Evolutionary conservation across 2,888 invertebrate genomes (phyloP), one percentile per base, ranked within the genome.

Genomic region (Zaprionus obscuricornis): DNA sequence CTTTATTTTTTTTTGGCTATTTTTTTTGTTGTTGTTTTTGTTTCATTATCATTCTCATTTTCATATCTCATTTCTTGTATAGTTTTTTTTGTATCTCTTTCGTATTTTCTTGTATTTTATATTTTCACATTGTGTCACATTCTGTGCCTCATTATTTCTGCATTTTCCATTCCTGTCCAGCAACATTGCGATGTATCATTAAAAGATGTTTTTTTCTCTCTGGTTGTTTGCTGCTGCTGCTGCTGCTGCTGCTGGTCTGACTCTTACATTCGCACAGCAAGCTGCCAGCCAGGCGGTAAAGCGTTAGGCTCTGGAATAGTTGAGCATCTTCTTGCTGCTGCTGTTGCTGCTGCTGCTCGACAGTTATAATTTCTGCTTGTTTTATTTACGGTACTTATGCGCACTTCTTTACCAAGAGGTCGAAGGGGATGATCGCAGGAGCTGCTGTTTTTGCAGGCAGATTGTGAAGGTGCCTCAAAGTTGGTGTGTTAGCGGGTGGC

Each of bases 381-480:
- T 75, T 78, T 78, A 78, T 78, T 78, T 82, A 78, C 78, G 62
- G 73, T 72, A 67, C 78, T 78, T 81, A 63, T 64, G 74, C 82
- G 82, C 62, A 74, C 68, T 74, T 71, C 40, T 26, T 13, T 34
- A 33, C 27, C n/a, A n/a, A n/a, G n/a, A n/a, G n/a, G n/a, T n/a
- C n/a, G n/a, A n/a, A n/a, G n/a, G n/a, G n/a, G n/a, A n/a, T n/a
- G n/a, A n/a, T n/a, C 29, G 31, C 27, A 46, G 46, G 37, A 13
- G 34, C 16, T 20, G 37, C 8, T 5, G 6, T n/a, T n/a, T n/a
- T n/a, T 11, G 17, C 1, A 7, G 31, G 7, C 2, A 2, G 13
- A 11, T 11, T 0, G 14, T 4, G 0, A 1, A n/a, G 2, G 6
- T 1, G 22, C 8, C 13, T 11, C 27, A 8, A 8, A 3, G 24